A percentile compares a stretch with the other conserved stretches of the same genome.
These are phyloP conservation scores for Melanotaenia duboulayi DNA, from an alignment of 2,113 vertebrate genomes.

Conservation along the genomic window DNA sequence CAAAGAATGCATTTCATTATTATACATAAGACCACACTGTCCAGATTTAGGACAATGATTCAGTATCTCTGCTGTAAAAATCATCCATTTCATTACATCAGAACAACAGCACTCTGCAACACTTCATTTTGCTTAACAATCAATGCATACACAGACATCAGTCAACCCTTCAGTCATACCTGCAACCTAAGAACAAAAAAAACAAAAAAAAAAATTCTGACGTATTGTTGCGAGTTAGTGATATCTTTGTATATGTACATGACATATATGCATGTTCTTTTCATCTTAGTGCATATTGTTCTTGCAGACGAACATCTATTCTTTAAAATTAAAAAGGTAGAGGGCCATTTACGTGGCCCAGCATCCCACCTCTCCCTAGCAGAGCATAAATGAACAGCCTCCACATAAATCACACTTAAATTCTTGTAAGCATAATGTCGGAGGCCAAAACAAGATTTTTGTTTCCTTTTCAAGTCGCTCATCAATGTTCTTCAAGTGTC, in stretches of 20 bases:
- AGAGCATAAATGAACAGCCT: conserved; percentile 64
- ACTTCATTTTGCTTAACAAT: conserved; percentile 75
- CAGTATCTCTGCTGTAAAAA: conserved; percentile 73
- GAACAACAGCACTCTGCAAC: conserved; percentile 74
- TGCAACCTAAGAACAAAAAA: conserved; percentile 62
- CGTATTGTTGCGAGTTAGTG: conserved; percentile 83
- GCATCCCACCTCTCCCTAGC: conserved; percentile 69
- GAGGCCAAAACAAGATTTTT: conserved; percentile 65
- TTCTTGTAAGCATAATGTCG: conserved; percentile 68
- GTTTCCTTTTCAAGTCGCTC: conserved; percentile 72
- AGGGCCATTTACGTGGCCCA: conserved; percentile 64
- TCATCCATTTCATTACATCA: conserved; percentile 63
- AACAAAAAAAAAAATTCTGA: conserved; percentile 41
- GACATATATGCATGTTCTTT: conserved; percentile 83
- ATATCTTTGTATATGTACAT: conserved; percentile 85
- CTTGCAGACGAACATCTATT: conserved; percentile 81
- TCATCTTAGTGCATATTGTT: conserved; percentile 84
- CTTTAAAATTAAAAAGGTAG: conserved; percentile 69
- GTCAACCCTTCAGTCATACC: conserved; percentile 77
- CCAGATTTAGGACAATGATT: conserved; percentile 59
- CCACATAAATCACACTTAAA: conserved; percentile 73
- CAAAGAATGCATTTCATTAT: conserved; percentile 63
- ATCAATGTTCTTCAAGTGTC: conserved; percentile 70
- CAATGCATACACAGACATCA: conserved; percentile 76
- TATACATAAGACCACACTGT: conserved; percentile 68